Conservation (phyloP, 2,113 vertebrate genomes). For the Australoheros scitulus region DNA sequence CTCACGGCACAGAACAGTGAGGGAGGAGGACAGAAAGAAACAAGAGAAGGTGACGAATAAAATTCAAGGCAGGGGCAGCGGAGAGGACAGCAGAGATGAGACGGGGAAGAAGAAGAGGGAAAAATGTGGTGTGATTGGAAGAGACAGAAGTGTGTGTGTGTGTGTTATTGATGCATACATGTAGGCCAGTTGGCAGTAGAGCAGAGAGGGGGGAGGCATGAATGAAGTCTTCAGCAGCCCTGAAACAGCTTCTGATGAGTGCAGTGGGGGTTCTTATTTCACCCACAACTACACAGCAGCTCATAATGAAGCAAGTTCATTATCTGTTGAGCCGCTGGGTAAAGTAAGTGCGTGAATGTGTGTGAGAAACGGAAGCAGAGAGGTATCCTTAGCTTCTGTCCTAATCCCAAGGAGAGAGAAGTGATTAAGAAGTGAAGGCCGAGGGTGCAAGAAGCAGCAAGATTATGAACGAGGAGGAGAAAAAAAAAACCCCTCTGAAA, state of each 20-base stretch:
- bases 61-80: background rate
- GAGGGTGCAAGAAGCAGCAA: background rate
- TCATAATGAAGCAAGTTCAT: background rate
- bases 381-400: background rate
- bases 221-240: background rate
- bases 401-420: constrained; percentile 7
- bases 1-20: background rate
- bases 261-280: background rate
- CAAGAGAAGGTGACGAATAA: background rate
- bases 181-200: constrained; percentile 32
- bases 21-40: background rate
- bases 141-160: background rate
- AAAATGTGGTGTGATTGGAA: background rate
- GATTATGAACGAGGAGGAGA: background rate
- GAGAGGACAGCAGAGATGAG: background rate
- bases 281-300: constrained; percentile 8
- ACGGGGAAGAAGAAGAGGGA: background rate
- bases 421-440: constrained; percentile 15
- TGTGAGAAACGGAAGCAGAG: background rate
- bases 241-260: background rate
- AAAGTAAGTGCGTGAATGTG: background rate
- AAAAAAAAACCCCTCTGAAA: background rate
- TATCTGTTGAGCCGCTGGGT: background rate
- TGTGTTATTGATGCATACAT: constrained; percentile 13
- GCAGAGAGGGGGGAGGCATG: constrained; percentile 1